These are phyloP conservation scores for Psylliodes chrysocephalus DNA, from an alignment of 2,888 invertebrate species.

Conservation along the genomic window DNA sequence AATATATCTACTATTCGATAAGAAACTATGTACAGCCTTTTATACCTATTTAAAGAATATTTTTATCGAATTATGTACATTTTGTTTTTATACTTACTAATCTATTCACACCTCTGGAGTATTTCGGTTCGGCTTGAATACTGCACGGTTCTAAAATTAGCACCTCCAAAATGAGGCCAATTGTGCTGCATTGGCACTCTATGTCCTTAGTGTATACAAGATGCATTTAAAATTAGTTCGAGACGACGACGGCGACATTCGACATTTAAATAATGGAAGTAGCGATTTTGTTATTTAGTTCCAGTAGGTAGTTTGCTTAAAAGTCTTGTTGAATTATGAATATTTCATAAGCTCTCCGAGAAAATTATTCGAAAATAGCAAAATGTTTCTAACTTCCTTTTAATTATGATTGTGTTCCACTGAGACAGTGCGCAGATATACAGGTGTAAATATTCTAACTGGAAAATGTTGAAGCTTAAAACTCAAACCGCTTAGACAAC, in stretches of 20 bases:
- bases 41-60: too few species aligned
- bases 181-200: slow-evolving; percentile 14
- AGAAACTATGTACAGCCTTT: too few species aligned
- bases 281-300: neutral
- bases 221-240: neutral
- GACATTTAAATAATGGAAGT: neutral
- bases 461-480: too few species aligned
- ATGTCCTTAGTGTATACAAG: slow-evolving; percentile 3
- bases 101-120: neutral
- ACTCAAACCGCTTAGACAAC: too few species aligned
- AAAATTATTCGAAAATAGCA: neutral
- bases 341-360: neutral
- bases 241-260: too few species aligned
- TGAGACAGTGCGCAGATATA: neutral
- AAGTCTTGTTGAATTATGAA: neutral
- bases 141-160: slow-evolving; percentile 9
- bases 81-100: too few species aligned
- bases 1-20: too few species aligned
- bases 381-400: neutral
- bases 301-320: neutral
- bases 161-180: slow-evolving; percentile 15
- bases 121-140: neutral
- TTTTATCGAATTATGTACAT: too few species aligned
- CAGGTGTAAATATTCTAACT: too few species aligned
- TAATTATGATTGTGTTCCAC: neutral